A percentile compares a stretch with the other conserved stretches of the same genome.
These are phyloP conservation scores for Orussus abietinus DNA, from an alignment of 1,140 invertebrate genomes.

Conservation along the genomic window DNA sequence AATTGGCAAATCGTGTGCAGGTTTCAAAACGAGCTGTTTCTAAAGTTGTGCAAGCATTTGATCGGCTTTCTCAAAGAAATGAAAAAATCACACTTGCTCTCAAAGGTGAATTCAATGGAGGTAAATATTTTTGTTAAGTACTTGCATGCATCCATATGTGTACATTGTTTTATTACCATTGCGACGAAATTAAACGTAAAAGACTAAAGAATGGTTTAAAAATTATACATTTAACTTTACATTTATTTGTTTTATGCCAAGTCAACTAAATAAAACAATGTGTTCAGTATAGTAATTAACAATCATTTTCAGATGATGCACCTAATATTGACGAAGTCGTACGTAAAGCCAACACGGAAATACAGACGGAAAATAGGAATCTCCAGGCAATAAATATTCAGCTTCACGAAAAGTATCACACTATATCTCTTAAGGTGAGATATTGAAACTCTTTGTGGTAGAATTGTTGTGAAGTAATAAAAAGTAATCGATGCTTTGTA, in stretches of 20 bases:
- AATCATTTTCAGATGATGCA: conserved; percentile 55
- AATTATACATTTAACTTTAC: too few species aligned
- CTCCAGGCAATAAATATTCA: conserved; percentile 89
- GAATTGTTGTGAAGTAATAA: conserved; percentile 10
- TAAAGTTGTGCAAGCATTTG: conserved; percentile 94
- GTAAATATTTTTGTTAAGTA: too few species aligned
- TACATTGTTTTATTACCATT: too few species aligned
- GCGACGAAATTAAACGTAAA: too few species aligned
- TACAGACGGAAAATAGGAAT: conserved; percentile 87
- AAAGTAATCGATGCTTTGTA: conserved; percentile 4
- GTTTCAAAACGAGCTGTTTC: conserved; percentile 91
- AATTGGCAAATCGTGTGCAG: conserved; percentile 89
- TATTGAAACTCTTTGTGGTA: conserved; percentile 9
- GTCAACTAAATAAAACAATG: too few species aligned
- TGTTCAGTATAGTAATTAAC: too few species aligned
- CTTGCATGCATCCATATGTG: too few species aligned
- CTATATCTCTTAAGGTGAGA: conserved; percentile 77
- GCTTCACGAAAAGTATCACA: conserved; percentile 91
- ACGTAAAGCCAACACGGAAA: conserved; percentile 75
- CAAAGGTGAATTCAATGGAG: conserved; percentile 74
- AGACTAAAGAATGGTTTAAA: too few species aligned
- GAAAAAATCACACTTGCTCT: conserved; percentile 86
- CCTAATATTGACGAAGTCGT: conserved; percentile 77
- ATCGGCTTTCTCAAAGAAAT: conserved; percentile 88
- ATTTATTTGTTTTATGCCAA: too few species aligned